These are phyloP conservation scores for Conopomorpha cramerella DNA, from an alignment of 1,140 invertebrate genomes.

Conservation along the genomic window DNA sequence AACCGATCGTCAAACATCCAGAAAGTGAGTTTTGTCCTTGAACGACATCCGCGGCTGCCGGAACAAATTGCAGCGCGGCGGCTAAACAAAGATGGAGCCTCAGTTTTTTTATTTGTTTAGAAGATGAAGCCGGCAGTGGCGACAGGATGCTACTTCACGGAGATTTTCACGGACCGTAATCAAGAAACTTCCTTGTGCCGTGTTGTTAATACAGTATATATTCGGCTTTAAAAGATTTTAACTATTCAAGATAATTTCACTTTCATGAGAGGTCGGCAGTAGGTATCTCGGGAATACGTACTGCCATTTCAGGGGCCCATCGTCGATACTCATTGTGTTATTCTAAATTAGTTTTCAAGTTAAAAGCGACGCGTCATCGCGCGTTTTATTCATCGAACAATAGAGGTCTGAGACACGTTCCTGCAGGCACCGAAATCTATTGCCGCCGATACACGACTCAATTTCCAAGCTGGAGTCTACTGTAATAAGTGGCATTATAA, in stretches of 20 bases:
- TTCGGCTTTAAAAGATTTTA: no score
- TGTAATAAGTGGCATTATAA: conserved; percentile 17
- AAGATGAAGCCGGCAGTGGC: conserved; percentile 29
- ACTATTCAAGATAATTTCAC: no score
- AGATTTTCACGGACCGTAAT: conserved; percentile 34
- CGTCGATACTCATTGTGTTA: conserved; percentile 55
- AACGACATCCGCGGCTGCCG: conserved; percentile 50
- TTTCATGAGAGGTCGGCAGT: no score
- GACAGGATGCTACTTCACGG: conserved; percentile 49
- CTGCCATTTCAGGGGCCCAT: no score
- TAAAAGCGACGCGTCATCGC: conserved; percentile 47
- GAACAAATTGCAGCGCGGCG: conserved; percentile 30
- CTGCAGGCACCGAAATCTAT: conserved; percentile 34
- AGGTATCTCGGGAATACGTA: no score
- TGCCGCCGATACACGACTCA: conserved; percentile 35
- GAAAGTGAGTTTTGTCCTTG: conserved; percentile 47
- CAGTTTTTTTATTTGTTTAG: conserved; percentile 38
- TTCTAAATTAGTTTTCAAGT: conserved; percentile 55
- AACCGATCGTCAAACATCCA: no score
- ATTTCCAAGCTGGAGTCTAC: conserved; percentile 31
- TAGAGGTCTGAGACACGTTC: conserved; percentile 46
- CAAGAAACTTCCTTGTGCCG: conserved; percentile 28
- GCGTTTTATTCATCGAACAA: conserved; percentile 51
- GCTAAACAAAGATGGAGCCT: conserved; percentile 16
- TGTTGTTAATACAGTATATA: no score